Evolutionary conservation across 2,888 invertebrate genomes (phyloP).

Genomic region (Pterobdella sp.): DNA sequence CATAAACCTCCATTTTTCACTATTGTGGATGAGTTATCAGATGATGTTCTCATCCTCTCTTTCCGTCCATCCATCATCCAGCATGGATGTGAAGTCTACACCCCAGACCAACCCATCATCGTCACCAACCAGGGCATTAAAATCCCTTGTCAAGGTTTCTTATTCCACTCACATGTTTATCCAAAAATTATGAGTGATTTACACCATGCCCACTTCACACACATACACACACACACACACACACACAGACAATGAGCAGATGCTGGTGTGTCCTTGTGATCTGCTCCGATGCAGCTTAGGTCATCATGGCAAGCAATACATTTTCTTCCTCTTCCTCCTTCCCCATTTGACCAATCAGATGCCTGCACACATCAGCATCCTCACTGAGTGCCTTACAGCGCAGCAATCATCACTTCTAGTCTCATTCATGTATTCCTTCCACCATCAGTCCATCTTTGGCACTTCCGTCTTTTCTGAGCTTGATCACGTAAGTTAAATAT

Average conservation of each 20-base stretch:
- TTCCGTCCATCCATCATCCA: constrained; percentile 29
- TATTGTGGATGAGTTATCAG: not conserved
- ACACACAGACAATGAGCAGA: not conserved
- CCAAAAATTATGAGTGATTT: not conserved
- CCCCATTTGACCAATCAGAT: constrained; percentile 29
- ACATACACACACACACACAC: not conserved
- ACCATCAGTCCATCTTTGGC: constrained; percentile 34
- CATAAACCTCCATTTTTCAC: not conserved
- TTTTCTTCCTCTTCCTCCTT: constrained; percentile 35
- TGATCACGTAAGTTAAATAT: too few relatives aligned
- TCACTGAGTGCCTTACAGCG: constrained; percentile 25
- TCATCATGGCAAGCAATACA: constrained; percentile 34
- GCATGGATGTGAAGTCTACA: constrained; percentile 27
- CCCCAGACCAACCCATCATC: constrained; percentile 22
- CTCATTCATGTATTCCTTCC: constrained; percentile 35
- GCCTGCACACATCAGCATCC: constrained; percentile 34
- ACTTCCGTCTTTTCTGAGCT: constrained; percentile 29
- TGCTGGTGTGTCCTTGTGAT: constrained; percentile 31
- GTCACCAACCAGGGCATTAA: constrained; percentile 32
- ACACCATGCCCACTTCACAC: not conserved
- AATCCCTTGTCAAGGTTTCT: constrained; percentile 17
- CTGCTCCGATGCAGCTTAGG: constrained; percentile 34
- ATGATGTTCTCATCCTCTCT: not conserved
- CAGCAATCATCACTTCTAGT: constrained; percentile 33
- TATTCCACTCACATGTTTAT: not conserved